These are phyloP conservation scores for Rotaria socialis DNA, from an alignment of 2,888 invertebrate species.

Conservation along the genomic window DNA sequence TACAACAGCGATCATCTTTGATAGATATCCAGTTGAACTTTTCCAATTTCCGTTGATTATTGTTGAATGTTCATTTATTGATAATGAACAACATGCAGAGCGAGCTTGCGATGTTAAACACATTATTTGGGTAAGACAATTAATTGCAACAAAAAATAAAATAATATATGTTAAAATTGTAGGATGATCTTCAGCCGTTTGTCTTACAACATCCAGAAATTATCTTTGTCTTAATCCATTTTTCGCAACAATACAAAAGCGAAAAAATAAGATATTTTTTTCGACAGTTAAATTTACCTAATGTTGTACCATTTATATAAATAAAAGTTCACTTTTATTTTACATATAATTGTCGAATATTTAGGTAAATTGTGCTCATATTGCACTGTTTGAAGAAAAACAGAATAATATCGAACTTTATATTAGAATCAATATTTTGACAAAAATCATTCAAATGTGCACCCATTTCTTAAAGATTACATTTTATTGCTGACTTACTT, in stretches of 20 bases:
- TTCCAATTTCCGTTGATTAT: conserved; percentile 22
- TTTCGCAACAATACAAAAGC: conserved; percentile 27
- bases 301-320: conserved; percentile 34
- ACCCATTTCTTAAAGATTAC: too few species aligned
- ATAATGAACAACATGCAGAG: not conserved
- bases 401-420: too few species aligned
- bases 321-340: too few species aligned
- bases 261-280: not conserved
- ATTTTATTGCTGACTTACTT: too few species aligned
- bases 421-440: too few species aligned
- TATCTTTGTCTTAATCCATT: conserved; percentile 2
- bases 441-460: too few species aligned
- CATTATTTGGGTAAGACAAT: not conserved
- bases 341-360: too few species aligned
- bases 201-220: not conserved
- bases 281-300: not conserved
- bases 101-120: not conserved
- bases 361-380: too few species aligned
- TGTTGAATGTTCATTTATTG: conserved; percentile 25
- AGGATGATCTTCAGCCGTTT: not conserved
- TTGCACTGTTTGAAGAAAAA: too few species aligned
- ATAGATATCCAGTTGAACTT: not conserved
- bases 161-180: not conserved
- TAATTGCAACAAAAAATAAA: too few species aligned
- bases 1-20: not conserved